phyloP scores from a whole-genome alignment of 2,797 vertebrate genomes.

The Chrysocyon brachyurus region DNA sequence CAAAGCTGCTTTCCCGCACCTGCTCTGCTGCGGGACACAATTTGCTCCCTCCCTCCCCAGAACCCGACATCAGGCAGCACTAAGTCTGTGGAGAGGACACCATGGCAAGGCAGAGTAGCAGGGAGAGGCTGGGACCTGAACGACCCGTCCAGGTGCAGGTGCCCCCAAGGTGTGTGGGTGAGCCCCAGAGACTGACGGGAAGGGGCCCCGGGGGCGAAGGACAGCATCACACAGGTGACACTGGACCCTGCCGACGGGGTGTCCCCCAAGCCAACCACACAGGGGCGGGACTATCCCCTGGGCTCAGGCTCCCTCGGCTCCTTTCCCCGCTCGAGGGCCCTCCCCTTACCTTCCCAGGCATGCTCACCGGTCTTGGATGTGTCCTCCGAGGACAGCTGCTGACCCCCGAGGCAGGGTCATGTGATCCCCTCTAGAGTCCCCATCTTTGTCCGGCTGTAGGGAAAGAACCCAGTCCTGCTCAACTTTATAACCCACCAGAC shows the following conservation, averaged over 20 bases:
- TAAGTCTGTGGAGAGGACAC: too few species aligned
- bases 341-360: too few species aligned
- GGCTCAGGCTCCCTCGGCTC: background rate
- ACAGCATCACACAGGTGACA: background rate
- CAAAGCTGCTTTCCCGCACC: background rate
- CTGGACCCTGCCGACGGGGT: too few species aligned
- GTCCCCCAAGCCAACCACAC: too few species aligned
- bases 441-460: background rate
- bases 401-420: background rate
- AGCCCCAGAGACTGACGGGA: rapidly evolving
- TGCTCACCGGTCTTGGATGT: background rate
- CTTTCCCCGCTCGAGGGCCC: background rate
- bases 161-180: background rate
- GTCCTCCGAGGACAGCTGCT: background rate
- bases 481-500: background rate
- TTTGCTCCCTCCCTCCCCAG: background rate
- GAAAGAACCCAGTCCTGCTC: background rate
- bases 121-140: too few species aligned
- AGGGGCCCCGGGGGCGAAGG: background rate
- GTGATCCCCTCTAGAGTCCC: background rate
- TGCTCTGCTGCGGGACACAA: background rate
- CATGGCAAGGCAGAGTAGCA: too few species aligned
- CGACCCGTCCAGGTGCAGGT: background rate
- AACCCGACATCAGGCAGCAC: background rate
- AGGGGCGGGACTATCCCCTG: background rate